Base-by-base conservation (phyloP, 2,797 vertebrate genomes). In the Brachyrhaphis roseni region DNA sequence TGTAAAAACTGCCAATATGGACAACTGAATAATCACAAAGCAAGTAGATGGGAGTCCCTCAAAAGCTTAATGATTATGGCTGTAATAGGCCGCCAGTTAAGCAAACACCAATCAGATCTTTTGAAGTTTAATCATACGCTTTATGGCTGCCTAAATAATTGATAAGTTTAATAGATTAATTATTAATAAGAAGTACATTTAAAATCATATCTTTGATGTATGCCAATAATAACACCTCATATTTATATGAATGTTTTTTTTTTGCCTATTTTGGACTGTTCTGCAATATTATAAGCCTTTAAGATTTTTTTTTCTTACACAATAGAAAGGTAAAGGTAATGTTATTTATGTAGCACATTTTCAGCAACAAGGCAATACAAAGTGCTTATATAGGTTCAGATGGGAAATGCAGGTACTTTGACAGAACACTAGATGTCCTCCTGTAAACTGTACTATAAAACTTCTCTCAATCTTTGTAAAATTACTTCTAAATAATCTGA, bases 391-490 rank as follows among this genome's bases (percentile, higher is more conserved):
- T 10, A 10, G n/a, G 46, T 71, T 8, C 43, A 46, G 13, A 57
- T 34, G 26, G 12, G 11, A 43, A 76, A n/a, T 86, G 86, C 70
- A 82, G 12, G 82, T 72, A 39, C 72, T 46, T 2, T 55, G 13
- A 81, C 0, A 82, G 47, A 36, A 82, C 87, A 90, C 72, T 86
- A 92, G 87, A 87, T 88, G 85, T 84, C 89, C 79, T 77, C 43
- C 68, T 82, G 20, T 6, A 78, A 72, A 80, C 72, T 34, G 57
- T 1, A 2, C 23, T 57, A 28, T 15, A 15, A 34, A 62, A 31
- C 13, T 34, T 28, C 55, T 3, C n/a, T 28, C 5, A 34, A 2
- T 62, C 28, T 31, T 16, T 62, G 28, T 34, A 34, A 62, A 62
- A 62, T 62, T 6, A 13, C 13, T 15, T 16, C 10, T 62, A 31